Evolutionary conservation across 2,113 vertebrate species (phyloP).

Genomic region (Capricornis sumatraensis): DNA sequence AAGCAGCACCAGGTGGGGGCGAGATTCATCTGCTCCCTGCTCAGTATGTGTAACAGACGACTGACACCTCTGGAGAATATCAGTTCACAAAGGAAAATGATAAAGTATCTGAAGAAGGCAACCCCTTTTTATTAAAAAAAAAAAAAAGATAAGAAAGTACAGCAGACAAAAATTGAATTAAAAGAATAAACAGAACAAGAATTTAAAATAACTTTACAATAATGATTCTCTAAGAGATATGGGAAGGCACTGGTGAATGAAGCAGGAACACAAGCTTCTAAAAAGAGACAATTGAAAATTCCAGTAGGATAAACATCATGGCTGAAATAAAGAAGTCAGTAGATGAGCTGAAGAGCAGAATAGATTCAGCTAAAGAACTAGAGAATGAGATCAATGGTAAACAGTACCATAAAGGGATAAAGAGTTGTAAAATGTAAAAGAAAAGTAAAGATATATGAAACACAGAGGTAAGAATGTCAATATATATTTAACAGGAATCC

Average conservation of each 20-base stretch:
- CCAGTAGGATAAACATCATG: not conserved
- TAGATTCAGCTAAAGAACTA: not conserved
- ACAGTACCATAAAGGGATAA: not conserved
- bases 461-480: not conserved
- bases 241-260: not conserved
- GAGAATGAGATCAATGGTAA: not conserved
- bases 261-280: not conserved
- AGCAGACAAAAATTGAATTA: not conserved
- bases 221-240: not conserved
- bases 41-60: not conserved
- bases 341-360: not conserved
- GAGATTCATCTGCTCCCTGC: not conserved
- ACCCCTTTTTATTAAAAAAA: not conserved
- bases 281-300: not conserved
- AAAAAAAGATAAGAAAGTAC: not conserved
- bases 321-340: not conserved
- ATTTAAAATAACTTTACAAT: slow-evolving; percentile 25
- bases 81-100: not conserved
- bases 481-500: not conserved
- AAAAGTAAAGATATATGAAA: not conserved
- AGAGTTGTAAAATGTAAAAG: not conserved
- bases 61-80: not conserved
- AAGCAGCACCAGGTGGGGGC: not conserved
- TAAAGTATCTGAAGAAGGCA: not conserved
- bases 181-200: not conserved